Percentiles rank a stretch among this genome's conserved stretches.
phyloP scores from a whole-genome alignment of 2,888 invertebrate species.

The Ectobius pallidus region DNA sequence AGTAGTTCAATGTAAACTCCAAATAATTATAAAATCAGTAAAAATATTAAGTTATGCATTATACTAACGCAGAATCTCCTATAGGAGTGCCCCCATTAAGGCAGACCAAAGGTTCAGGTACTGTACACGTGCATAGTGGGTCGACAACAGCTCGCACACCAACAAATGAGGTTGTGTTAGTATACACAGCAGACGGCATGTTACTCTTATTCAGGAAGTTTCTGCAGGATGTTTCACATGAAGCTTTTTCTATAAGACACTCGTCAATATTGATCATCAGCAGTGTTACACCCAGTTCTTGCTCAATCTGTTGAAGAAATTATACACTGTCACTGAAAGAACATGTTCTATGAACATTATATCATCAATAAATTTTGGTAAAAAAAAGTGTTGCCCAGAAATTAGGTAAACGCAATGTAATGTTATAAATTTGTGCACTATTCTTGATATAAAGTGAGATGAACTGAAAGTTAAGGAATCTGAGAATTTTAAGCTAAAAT shows the following conservation, averaged over 20 bases:
- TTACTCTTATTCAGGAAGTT: conserved; percentile 77
- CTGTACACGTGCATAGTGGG: conserved; percentile 74
- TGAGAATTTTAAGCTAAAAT: too few species aligned
- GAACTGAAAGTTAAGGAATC: too few species aligned
- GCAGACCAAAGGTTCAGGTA: conserved; percentile 62
- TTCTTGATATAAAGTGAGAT: too few species aligned
- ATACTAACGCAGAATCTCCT: conserved; percentile 46
- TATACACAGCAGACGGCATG: conserved; percentile 82
- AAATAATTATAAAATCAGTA: too few species aligned
- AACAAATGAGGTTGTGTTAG: conserved; percentile 92
- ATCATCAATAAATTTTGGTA: too few species aligned
- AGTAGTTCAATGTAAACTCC: too few species aligned
- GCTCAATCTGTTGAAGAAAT: conserved; percentile 62
- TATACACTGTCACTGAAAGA: too few species aligned
- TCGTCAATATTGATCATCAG: conserved; percentile 92
- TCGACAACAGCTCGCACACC: conserved; percentile 87
- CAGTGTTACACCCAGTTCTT: conserved; percentile 73
- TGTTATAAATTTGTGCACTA: too few species aligned
- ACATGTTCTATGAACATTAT: too few species aligned
- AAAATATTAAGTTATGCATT: background rate
- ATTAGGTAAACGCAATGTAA: too few species aligned
- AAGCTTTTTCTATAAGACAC: conserved; percentile 77
- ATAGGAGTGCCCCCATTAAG: conserved; percentile 74
- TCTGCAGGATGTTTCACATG: conserved; percentile 77
- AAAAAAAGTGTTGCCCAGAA: too few species aligned